Base-by-base conservation (phyloP, 2,888 invertebrate species). In the Drosophila gaucha region DNA sequence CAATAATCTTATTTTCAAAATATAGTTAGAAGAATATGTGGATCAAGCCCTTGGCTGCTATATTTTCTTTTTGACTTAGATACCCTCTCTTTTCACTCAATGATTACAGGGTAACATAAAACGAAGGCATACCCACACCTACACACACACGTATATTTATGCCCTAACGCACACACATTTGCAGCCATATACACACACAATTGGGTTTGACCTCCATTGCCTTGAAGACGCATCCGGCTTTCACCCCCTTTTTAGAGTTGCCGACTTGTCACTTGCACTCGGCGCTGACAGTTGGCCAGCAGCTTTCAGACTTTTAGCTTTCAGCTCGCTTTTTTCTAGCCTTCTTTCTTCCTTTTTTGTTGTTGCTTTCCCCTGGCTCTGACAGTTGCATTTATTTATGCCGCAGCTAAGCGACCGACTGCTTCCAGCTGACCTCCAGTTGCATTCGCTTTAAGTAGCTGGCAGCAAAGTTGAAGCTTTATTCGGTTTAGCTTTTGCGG, bases 301-400 rank as follows among this genome's bases (percentile, higher is more conserved):
- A 86, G 73, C 80, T 79, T 69, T 78, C 54, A 75, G 68, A 57
- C 47, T 35, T 58, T 56, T 16, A 62, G 66, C 59, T 56, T 63
- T 59, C 65, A 68, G 38, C 60, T 43, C 18, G 44, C 56, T 57
- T 6, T 36, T 47, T 41, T 33, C 33, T 6, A 38, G 5, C 12
- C 14, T 6, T 3, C 8, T 10, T 22, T 20, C 20, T 6, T 9
- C 26, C 10, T n/a, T 38, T 18, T 18, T 66, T 51, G 36, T 30
- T 52, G 35, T 47, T 44, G 35, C 39, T 18, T 41, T 36, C 12
- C 24, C 39, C 77, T 79, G 80, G 47, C 62, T 51, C 56, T 67
- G 75, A 74, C 87, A 78, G 75, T 67, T 75, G 88, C 88, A 80
- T 80, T 75, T 80, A 80, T 88, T 83, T 67, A 68, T 64, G 65